A percentile compares a stretch with the other conserved stretches of the same genome.
Evolutionary conservation across 2,888 invertebrate genomes (phyloP).

Genomic region (Argyra leucocephala): DNA sequence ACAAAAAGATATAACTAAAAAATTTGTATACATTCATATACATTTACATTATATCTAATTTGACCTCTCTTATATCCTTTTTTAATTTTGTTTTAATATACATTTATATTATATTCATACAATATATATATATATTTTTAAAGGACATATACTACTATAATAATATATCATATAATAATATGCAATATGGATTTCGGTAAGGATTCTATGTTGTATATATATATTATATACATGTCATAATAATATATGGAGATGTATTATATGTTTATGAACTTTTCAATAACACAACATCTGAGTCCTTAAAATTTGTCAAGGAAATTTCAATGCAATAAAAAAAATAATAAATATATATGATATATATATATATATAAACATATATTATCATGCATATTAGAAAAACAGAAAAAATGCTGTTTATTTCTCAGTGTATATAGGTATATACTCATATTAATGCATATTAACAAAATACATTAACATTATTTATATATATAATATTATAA

Average conservation of each 20-base stretch:
- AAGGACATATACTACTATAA: too few relatives aligned
- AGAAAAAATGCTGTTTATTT: too few relatives aligned
- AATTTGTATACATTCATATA: too few relatives aligned
- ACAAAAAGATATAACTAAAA: too few relatives aligned
- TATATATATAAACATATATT: too few relatives aligned
- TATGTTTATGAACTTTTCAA: not conserved
- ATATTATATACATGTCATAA: not conserved
- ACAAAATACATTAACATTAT: not conserved
- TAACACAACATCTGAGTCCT: constrained; percentile 5
- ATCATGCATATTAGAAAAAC: not conserved
- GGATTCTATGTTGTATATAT: not conserved
- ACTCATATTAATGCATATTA: not conserved
- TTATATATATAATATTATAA: not conserved
- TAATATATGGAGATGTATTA: not conserved
- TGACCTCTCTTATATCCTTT: too few relatives aligned
- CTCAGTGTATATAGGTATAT: too few relatives aligned
- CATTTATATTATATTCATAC: too few relatives aligned
- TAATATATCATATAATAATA: not conserved
- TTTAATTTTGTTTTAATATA: too few relatives aligned
- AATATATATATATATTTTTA: too few relatives aligned
- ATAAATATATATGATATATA: too few relatives aligned
- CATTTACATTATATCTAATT: too few relatives aligned
- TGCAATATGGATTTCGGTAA: not conserved
- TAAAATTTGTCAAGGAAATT: constrained; percentile 1
- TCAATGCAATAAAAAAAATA: not conserved